Conservation (phyloP, 2,888 invertebrate genomes). For the Alviniconcha strummeri region DNA sequence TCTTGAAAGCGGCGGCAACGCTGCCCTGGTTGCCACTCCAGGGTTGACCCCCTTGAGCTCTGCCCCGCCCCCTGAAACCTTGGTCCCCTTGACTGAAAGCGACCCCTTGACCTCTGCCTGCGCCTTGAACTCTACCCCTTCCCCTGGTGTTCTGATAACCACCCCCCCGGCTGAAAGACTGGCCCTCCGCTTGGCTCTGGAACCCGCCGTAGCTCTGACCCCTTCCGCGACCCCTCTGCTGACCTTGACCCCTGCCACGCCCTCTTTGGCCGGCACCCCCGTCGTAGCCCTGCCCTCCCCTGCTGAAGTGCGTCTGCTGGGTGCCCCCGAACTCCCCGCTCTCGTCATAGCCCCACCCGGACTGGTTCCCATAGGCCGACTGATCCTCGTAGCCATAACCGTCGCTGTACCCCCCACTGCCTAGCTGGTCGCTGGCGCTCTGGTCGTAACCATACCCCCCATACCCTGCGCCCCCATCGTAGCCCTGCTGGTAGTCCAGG, state of each 20-base stretch:
- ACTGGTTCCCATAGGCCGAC: not conserved
- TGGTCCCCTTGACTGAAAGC: not conserved
- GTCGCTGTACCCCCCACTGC: not conserved
- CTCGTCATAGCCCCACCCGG: not conserved
- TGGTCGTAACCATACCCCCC: not conserved
- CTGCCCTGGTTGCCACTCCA: not conserved
- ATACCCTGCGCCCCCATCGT: not conserved
- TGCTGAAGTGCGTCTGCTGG: too few species aligned
- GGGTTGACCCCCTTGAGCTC: not conserved
- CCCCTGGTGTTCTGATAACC: not conserved
- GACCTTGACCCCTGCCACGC: not conserved
- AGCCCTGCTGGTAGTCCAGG: not conserved
- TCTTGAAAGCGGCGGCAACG: not conserved
- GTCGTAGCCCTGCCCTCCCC: not conserved
- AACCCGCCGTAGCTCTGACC: not conserved
- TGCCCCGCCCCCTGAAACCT: not conserved
- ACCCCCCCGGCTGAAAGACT: not conserved
- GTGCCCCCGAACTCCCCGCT: not conserved
- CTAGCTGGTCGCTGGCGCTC: not conserved
- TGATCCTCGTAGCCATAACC: not conserved
- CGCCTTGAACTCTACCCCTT: not conserved
- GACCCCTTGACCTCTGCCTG: conserved; percentile 9
- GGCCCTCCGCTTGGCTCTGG: not conserved
- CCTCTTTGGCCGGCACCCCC: not conserved
- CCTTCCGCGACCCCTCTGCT: not conserved